Base-by-base conservation (phyloP, 2,888 invertebrate species). In the Calameuta pallipes region DNA sequence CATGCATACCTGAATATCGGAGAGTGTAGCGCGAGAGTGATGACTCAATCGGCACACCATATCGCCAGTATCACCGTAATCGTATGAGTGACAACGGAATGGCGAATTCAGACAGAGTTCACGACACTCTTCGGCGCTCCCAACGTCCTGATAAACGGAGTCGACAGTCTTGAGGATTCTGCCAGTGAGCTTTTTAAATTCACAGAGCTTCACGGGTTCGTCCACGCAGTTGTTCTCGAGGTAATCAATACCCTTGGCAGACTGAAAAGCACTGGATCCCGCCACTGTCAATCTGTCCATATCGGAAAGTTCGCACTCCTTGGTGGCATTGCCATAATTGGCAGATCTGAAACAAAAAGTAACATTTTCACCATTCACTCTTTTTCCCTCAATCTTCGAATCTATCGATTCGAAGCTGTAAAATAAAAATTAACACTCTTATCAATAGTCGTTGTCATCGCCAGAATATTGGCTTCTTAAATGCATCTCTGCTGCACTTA, bases 151-250 rank as follows among this genome's bases (percentile, higher is more conserved):
- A 90, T 97, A 97, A 35, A 98, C 97, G 3, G 97, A 97, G 90
- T 98, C 98, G 75, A 98, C 98, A 0, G 98, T 98, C 92, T 98
- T 98, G 83, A 98, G 92, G 86, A 98, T 98, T 87, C 97, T 95
- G 23, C 97, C 97, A 71, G 94, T 94, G 91, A 97, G 94, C 90
- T 97, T 96, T 92, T 97, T 97, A 93, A 98, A 98, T 92, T 98
- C 98, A 92, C 98, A 98, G 82, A 98, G 93, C 91, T 97, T 97
- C 75, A 97, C 97, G n/a, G 98, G 97, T 89, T 98, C 98, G 88
- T 97, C 97, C 68, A 97, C 97, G 92, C 97, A 98, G 91, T 97
- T 97, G 92, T 97, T 98, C 92, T 98, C 97, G 92, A 98, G 94
- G 92, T 97, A 98, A 90, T 98, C 97, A 88, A 94, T 92, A 35